Percentiles rank a stretch among this genome's conserved stretches.
Conservation (phyloP, 2,888 invertebrate species). For the Sussaba pulchella region DNA sequence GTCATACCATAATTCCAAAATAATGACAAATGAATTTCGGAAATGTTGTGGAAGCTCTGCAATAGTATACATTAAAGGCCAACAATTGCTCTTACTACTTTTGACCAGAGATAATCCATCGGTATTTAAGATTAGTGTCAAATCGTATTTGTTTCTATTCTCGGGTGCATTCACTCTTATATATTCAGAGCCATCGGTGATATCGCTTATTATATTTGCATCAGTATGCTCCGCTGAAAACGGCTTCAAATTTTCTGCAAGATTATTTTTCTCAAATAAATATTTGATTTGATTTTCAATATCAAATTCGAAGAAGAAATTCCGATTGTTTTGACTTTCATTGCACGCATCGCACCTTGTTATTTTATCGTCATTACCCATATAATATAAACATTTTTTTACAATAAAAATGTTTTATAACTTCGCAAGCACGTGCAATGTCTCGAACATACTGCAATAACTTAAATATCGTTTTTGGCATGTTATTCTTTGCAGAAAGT, state of each 20-base stretch:
- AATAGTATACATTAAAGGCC: slow-evolving; percentile 57
- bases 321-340: slow-evolving; percentile 30
- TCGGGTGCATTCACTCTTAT: slow-evolving; percentile 58
- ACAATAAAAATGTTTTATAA: slow-evolving; percentile 56
- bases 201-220: slow-evolving; percentile 50
- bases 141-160: slow-evolving; percentile 55
- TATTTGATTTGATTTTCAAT: slow-evolving; percentile 49
- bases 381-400: slow-evolving; percentile 44
- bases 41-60: slow-evolving; percentile 58
- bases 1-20: slow-evolving; percentile 58
- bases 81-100: slow-evolving; percentile 60
- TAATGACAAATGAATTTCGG: slow-evolving; percentile 47
- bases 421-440: slow-evolving; percentile 13
- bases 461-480: slow-evolving; percentile 49
- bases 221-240: slow-evolving; percentile 10
- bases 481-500: slow-evolving; percentile 44
- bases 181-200: slow-evolving; percentile 57
- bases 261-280: slow-evolving; percentile 46
- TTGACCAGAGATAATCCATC: slow-evolving; percentile 54
- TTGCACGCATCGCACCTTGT: slow-evolving; percentile 43
- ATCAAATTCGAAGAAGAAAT: slow-evolving; percentile 66
- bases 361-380: slow-evolving; percentile 41
- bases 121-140: slow-evolving; percentile 61
- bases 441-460: slow-evolving; percentile 48
- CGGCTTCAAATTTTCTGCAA: slow-evolving; percentile 50